Base-by-base conservation (phyloP, 1,140 invertebrate genomes). In the Homalodisca vitripennis region DNA sequence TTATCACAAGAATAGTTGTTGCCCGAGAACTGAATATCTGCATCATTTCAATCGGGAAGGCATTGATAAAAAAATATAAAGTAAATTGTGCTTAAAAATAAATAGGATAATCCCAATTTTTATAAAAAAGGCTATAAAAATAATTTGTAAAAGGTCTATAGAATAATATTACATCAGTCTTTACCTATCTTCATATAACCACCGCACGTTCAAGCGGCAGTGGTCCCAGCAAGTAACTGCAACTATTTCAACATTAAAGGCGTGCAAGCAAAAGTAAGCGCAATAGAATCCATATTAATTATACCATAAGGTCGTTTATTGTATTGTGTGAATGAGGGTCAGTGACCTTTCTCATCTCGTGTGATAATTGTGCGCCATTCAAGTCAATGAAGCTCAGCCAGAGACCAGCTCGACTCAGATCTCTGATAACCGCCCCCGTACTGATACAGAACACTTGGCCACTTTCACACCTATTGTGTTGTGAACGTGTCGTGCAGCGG, bases 331-430 rank as follows among this genome's bases (percentile, higher is more conserved):
- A 60, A 60, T 60, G 55, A 60, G 55, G 55, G 55, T 60, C 55
- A n/a, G 24, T n/a, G 55, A 60, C 55, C 55, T 60, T 60, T 60
- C 55, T 60, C 55, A 60, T 60, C 55, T 60, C 24, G 55, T 60
- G 55, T 60, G 55, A 60, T 60, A 60, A 60, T 60, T 60, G 55
- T 60, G 27, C 55, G 26, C 55, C 55, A 60, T 60, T 60, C 55
- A 60, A 60, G 55, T 60, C 55, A 60, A 60, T 60, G 55, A 60
- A n/a, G n/a, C n/a, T n/a, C n/a, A n/a, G n/a, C n/a, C n/a, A n/a
- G n/a, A n/a, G n/a, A n/a, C n/a, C n/a, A n/a, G n/a, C n/a, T n/a
- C n/a, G n/a, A n/a, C n/a, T n/a, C n/a, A n/a, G n/a, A n/a, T n/a
- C n/a, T n/a, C n/a, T n/a, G n/a, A n/a, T n/a, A n/a, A n/a, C n/a